Evolutionary conservation across 2,113 vertebrate species (phyloP).

Genomic region (Ictalurus furcatus): DNA sequence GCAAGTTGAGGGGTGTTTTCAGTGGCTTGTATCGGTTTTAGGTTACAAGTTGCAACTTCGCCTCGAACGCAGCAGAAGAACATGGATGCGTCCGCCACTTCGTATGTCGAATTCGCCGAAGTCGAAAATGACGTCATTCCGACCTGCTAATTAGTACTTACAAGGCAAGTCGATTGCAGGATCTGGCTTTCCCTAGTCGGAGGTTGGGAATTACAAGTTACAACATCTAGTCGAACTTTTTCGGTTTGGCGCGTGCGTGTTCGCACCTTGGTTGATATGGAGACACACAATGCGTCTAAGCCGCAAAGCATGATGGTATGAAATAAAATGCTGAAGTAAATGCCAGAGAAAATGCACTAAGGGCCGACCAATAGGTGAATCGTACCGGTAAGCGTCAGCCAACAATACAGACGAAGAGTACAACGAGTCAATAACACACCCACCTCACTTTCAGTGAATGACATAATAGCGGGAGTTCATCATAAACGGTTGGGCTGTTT

Average conservation of each 20-base stretch:
- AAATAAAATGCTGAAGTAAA: conserved; percentile 76
- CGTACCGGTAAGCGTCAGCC: conserved; percentile 40
- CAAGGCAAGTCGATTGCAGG: no score
- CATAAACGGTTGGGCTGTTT: conserved; percentile 43
- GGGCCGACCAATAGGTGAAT: conserved; percentile 59
- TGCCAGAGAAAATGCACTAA: conserved; percentile 48
- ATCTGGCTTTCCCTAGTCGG: no score
- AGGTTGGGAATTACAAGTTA: no score
- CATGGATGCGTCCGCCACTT: no score
- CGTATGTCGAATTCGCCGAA: no score
- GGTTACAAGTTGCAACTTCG: no score
- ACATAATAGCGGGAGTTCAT: conserved; percentile 72
- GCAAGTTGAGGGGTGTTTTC: no score
- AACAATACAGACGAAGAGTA: conserved; percentile 59
- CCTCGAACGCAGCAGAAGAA: no score
- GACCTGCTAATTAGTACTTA: no score
- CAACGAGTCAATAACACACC: conserved; percentile 63
- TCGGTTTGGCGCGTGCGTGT: conserved; percentile 38
- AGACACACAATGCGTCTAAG: conserved; percentile 40
- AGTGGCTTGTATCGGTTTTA: no score
- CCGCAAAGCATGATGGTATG: conserved; percentile 71
- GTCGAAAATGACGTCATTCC: no score
- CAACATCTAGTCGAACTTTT: neutral
- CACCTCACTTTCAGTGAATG: conserved; percentile 71
- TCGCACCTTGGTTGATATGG: conserved; percentile 53